Base-by-base conservation (phyloP, 2,113 vertebrate species). In the Pedionomus torquatus region DNA sequence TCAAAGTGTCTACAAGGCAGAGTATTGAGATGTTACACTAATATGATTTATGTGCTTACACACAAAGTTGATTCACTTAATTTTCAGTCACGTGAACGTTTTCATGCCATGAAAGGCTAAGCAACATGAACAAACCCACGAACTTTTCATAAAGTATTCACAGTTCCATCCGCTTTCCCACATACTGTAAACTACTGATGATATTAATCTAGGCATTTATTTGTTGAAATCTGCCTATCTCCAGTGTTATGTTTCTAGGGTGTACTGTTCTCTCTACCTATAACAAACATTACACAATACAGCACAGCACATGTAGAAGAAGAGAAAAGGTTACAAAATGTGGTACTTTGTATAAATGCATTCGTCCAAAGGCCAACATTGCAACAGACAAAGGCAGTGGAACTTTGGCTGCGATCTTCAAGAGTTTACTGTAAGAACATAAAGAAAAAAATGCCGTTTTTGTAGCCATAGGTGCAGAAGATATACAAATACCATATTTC, bases 321-420 rank as follows among this genome's bases (percentile, higher is more conserved):
- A 99, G 97, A n/a, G 98, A 98, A 75, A 97, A 96, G 37, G 98
- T 96, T 89, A 99, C 92, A 83, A 99, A 99, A 95, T 99, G 98
- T 20, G 98, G 98, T 90, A 99, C 96, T 97, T 98, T 98, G 97
- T 99, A 99, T 63, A 99, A 98, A 97, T 99, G 99, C 64, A 98
- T 94, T 8, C 97, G 97, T 95, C 99, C 99, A 89, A 99, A 99
- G 76, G 98, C 98, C 95, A 99, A 97, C 98, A 98, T 98, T 83
- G 98, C 98, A 54, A 99, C 76, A 68, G 99, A 98, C 95, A 99
- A 89, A 60, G 98, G 99, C 44, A 99, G 97, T 58, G 98, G 98
- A 82, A 99, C 97, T 69, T 97, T 96, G 60, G 98, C 97, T 49
- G 97, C 94, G 18, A 98, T 98, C 96, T 97, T 98, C 98, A 99